Percentiles rank a stretch among this genome's conserved stretches.
Conservation (phyloP, 2,797 vertebrate genomes). For the Acanthornis magna region DNA sequence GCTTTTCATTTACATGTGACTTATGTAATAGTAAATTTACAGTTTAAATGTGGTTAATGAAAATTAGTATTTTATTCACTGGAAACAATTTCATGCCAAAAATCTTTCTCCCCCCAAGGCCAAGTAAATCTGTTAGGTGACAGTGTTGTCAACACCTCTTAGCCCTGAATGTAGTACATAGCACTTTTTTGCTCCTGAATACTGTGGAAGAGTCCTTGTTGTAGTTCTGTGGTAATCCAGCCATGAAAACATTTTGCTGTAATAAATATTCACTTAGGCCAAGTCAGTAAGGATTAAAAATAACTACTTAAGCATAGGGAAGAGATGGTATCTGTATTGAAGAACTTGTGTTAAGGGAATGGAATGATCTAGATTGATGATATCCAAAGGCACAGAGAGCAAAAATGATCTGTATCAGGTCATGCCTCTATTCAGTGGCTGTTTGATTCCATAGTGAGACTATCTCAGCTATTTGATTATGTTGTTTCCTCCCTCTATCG, state of each 20-base stretch:
- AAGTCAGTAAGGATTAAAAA: background rate
- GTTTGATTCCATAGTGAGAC: background rate
- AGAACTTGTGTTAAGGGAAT: background rate
- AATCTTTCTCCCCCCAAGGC: background rate
- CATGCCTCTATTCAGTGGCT: background rate
- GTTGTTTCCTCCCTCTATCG: background rate
- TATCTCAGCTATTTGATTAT: background rate
- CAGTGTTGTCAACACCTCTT: background rate
- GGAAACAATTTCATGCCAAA: conserved; percentile 9
- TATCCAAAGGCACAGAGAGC: background rate
- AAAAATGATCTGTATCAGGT: background rate
- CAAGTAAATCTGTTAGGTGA: background rate
- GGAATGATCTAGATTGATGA: background rate
- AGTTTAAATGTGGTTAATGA: conserved; percentile 16
- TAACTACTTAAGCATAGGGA: background rate
- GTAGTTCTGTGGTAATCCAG: background rate
- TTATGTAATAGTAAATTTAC: background rate
- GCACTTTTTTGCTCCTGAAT: background rate
- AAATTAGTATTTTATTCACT: conserved; percentile 37
- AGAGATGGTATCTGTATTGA: background rate
- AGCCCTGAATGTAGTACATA: background rate
- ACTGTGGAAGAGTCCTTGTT: background rate
- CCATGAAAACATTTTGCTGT: background rate
- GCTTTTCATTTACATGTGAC: conserved; percentile 22
- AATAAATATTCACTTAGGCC: background rate